These are phyloP conservation scores for Syngnathus scovelli DNA, from an alignment of 2,113 vertebrate genomes.

Conservation along the genomic window DNA sequence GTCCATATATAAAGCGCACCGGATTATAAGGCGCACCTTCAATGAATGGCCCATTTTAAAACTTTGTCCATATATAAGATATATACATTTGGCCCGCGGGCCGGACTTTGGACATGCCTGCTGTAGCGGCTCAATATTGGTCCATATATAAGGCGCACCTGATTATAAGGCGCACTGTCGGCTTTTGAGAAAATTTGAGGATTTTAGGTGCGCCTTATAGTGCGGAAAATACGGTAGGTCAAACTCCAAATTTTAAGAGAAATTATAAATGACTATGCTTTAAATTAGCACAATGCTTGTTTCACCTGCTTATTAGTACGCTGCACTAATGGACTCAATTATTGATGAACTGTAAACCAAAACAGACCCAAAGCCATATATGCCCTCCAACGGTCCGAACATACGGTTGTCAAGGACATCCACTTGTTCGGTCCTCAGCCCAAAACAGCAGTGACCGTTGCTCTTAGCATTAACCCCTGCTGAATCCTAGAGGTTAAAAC, in stretches of 20 bases:
- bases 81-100: no score
- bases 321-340: not conserved
- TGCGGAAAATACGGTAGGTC: not conserved
- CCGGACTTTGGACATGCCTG: no score
- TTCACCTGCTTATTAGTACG: not conserved
- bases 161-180: no score
- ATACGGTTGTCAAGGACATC: conserved; percentile 35
- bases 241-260: not conserved
- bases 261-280: not conserved
- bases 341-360: conserved; percentile 5
- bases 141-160: no score
- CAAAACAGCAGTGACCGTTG: conserved; percentile 34
- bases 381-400: conserved; percentile 17
- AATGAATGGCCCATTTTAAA: no score
- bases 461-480: conserved; percentile 47
- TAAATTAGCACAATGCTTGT: not conserved
- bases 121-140: no score
- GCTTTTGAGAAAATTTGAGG: no score
- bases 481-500: conserved; percentile 56
- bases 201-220: no score
- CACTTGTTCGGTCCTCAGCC: conserved; percentile 36
- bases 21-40: no score
- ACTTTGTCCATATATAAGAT: no score
- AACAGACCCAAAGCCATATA: conserved; percentile 15
- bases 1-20: no score